A percentile compares a stretch with the other conserved stretches of the same genome.
Evolutionary conservation across 2,797 vertebrate species (phyloP).

Genomic region (Falco peregrinus): DNA sequence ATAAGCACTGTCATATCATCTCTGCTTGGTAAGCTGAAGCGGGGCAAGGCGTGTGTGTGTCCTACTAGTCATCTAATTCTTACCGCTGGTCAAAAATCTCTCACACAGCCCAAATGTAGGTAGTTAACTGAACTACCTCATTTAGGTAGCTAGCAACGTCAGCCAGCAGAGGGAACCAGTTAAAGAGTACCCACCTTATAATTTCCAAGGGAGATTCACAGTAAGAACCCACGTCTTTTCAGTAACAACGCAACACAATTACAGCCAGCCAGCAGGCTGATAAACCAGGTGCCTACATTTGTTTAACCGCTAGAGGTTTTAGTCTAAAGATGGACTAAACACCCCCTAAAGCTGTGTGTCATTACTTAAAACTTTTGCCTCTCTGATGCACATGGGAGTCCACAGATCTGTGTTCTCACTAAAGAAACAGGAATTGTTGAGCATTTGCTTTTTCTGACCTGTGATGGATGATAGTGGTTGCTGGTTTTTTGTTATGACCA

Average conservation of each 20-base stretch:
- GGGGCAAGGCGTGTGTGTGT: not conserved
- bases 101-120: not conserved
- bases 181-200: not conserved
- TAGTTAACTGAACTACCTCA: not conserved
- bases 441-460: not conserved
- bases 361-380: not conserved
- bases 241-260: rapidly evolving
- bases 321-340: not conserved
- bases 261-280: not conserved
- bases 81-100: not conserved
- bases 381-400: not conserved
- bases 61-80: not conserved
- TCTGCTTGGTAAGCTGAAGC: not conserved
- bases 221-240: not conserved
- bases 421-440: not conserved
- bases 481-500: not conserved
- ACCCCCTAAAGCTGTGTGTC: not conserved
- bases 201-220: not conserved
- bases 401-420: not conserved
- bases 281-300: not conserved
- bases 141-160: not conserved
- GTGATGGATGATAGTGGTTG: not conserved
- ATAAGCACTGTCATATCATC: not conserved
- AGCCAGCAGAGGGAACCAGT: not conserved
- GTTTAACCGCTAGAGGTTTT: not conserved